Conservation (phyloP, 1,140 invertebrate species). For the Spodoptera frugiperda region DNA sequence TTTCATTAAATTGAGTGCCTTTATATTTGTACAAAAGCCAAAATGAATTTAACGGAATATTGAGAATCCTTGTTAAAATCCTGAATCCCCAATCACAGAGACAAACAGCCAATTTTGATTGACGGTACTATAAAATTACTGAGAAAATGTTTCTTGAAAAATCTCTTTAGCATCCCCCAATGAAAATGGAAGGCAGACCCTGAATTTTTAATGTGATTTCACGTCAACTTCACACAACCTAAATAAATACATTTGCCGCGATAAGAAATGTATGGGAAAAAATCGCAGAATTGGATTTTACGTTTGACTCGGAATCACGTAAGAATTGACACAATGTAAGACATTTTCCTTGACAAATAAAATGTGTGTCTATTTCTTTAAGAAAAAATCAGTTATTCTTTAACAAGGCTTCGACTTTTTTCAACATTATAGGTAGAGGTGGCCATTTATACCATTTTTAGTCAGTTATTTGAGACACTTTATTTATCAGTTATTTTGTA, state of each 20-base stretch:
- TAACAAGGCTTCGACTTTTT: too few species aligned
- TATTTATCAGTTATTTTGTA: too few species aligned
- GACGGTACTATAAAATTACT: background rate
- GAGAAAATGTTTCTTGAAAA: background rate
- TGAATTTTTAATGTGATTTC: constrained; percentile 13
- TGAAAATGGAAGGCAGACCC: background rate
- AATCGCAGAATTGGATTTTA: background rate
- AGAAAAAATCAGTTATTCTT: too few species aligned
- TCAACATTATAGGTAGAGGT: too few species aligned
- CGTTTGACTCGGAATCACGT: background rate
- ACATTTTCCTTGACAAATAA: too few species aligned
- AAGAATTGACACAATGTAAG: background rate
- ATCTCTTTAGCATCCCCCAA: background rate
- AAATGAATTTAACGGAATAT: background rate
- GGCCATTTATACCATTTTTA: too few species aligned
- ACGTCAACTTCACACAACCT: constrained; percentile 13
- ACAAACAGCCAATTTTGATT: background rate
- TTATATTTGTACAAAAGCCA: background rate
- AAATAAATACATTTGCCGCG: constrained; percentile 14
- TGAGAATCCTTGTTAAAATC: constrained; percentile 12
- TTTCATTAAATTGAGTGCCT: constrained; percentile 23
- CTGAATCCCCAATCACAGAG: too few species aligned
- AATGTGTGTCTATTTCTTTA: too few species aligned
- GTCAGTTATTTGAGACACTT: too few species aligned
- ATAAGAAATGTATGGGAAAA: constrained; percentile 1